A percentile compares a stretch with the other conserved stretches of the same genome.
These are phyloP conservation scores for Cabera pusaria DNA, from an alignment of 2,888 invertebrate genomes.

Conservation along the genomic window DNA sequence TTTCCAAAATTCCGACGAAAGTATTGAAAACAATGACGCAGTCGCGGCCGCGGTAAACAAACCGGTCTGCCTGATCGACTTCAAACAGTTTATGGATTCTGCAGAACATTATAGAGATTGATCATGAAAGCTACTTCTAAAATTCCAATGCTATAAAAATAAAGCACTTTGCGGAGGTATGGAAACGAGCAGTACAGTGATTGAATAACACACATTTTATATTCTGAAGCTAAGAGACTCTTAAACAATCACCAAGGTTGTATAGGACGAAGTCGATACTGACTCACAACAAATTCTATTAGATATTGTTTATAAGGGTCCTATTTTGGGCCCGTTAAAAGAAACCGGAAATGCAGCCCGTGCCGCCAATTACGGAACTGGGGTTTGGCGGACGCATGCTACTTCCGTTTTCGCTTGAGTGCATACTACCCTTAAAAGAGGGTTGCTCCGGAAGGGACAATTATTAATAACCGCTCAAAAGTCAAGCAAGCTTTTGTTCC, in stretches of 20 bases:
- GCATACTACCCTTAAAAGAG: constrained; percentile 65
- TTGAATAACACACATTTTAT: too few species aligned
- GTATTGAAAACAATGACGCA: constrained; percentile 38
- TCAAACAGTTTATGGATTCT: constrained; percentile 18
- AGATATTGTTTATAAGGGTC: constrained; percentile 8
- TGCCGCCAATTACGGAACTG: constrained; percentile 71
- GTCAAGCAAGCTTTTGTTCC: constrained; percentile 68
- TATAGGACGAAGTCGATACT: too few species aligned
- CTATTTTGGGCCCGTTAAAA: constrained; percentile 25
- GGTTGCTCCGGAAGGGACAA: constrained; percentile 77
- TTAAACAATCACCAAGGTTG: too few species aligned
- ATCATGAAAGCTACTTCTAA: constrained; percentile 12
- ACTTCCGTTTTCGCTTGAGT: constrained; percentile 76
- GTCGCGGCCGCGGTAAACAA: constrained; percentile 20
- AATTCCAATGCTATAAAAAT: constrained; percentile 6
- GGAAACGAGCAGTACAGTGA: too few species aligned
- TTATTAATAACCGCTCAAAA: constrained; percentile 71
- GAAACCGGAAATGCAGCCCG: constrained; percentile 73
- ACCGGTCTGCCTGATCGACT: constrained; percentile 4
- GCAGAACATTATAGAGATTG: constrained; percentile 19
- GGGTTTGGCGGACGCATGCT: constrained; percentile 72
- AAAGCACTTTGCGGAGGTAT: too few species aligned
- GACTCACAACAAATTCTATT: too few species aligned
- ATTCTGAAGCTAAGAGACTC: too few species aligned
- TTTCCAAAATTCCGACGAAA: constrained; percentile 36